Conservation (phyloP, 2,113 vertebrate species). For the Uropsilus gracilis region DNA sequence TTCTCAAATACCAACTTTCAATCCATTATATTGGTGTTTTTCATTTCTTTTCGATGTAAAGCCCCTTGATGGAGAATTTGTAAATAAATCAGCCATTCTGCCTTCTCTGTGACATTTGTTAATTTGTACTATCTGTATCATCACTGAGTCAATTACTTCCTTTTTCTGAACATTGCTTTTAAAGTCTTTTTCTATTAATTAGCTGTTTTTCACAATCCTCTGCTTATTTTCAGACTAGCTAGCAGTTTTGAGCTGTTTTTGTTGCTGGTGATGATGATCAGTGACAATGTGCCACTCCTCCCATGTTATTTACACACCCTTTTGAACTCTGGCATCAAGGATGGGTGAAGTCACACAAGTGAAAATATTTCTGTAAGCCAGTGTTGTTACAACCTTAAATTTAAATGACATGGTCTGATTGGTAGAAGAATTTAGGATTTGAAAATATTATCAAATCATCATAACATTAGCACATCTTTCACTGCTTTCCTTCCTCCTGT, state of each 20-base stretch:
- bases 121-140: background rate
- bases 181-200: slow-evolving; percentile 3
- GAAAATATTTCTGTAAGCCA: slow-evolving; percentile 61
- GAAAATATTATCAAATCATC: slow-evolving; percentile 60
- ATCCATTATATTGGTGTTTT: background rate
- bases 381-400: slow-evolving; percentile 65
- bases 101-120: background rate
- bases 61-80: background rate
- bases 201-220: background rate
- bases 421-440: slow-evolving; percentile 43
- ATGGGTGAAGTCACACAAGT: slow-evolving; percentile 54
- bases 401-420: slow-evolving; percentile 53
- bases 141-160: background rate
- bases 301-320: slow-evolving; percentile 37
- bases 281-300: background rate
- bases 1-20: background rate
- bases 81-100: background rate
- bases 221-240: background rate
- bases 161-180: background rate
- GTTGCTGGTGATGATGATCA: background rate
- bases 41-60: background rate
- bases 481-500: slow-evolving; percentile 50
- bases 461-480: slow-evolving; percentile 35
- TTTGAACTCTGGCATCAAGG: slow-evolving; percentile 61
- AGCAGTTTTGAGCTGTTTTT: background rate